These are phyloP conservation scores for Ovibos moschatus DNA, from an alignment of 2,113 vertebrate genomes.

Conservation along the genomic window DNA sequence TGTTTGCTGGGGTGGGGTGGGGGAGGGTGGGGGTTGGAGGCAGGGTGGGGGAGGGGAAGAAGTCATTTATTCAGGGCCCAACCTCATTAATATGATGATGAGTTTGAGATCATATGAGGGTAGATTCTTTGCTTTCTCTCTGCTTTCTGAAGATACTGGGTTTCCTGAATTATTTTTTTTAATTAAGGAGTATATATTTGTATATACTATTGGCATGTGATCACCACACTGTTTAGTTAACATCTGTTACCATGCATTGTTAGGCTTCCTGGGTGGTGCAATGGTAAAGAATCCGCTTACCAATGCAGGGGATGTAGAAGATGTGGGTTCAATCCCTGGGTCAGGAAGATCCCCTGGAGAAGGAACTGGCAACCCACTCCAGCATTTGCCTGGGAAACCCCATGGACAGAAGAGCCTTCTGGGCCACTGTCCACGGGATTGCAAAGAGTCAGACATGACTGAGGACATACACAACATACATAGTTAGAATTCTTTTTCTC, in stretches of 20 bases:
- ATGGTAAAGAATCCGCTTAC: neutral
- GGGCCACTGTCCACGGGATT: neutral
- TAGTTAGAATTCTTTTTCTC: neutral
- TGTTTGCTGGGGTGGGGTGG: neutral
- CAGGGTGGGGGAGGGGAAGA: neutral
- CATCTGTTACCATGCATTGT: neutral
- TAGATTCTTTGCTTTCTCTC: neutral
- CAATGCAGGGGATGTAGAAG: neutral
- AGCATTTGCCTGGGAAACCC: neutral
- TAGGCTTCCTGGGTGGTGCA: neutral
- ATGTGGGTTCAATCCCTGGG: neutral
- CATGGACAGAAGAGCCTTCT: neutral
- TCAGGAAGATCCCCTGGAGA: neutral
- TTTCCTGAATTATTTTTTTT: neutral
- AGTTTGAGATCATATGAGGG: neutral
- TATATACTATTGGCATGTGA: neutral
- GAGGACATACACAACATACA: neutral
- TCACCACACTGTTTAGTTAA: neutral
- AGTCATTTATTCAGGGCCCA: neutral
- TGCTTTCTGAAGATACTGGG: neutral
- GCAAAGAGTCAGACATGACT: neutral
- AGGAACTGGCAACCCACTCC: neutral
- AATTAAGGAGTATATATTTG: neutral
- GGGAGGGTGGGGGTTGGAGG: neutral
- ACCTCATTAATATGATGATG: neutral